Conservation (phyloP, 1,140 invertebrate genomes). For the Carcinoscorpius rotundicauda region DNA sequence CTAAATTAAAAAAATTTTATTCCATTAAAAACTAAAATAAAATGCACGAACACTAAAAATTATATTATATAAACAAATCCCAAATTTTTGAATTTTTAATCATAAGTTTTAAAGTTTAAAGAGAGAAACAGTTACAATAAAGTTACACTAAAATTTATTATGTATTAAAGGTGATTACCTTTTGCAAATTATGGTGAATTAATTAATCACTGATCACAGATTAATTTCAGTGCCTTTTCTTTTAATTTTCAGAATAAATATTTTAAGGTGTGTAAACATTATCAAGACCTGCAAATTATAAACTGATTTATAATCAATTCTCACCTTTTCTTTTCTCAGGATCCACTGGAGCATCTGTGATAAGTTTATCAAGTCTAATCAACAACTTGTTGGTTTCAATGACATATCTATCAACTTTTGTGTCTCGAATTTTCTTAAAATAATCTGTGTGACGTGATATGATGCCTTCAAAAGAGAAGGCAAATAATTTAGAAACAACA, state of each 20-base stretch:
- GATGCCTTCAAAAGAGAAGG: conserved; percentile 39
- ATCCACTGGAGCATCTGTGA: conserved; percentile 66
- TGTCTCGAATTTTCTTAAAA: conserved; percentile 60
- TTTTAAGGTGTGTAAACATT: too few species aligned
- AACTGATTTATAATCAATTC: background rate
- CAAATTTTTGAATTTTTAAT: too few species aligned
- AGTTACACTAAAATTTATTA: too few species aligned
- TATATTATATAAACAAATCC: too few species aligned
- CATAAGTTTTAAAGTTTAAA: too few species aligned
- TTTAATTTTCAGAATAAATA: background rate
- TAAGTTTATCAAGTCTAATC: conserved; percentile 82
- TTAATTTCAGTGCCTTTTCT: background rate
- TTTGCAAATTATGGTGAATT: background rate
- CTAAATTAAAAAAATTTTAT: too few species aligned
- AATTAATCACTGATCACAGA: background rate
- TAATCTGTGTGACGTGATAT: conserved; percentile 55
- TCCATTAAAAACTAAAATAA: too few species aligned
- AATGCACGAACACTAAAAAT: too few species aligned
- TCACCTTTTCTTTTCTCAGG: conserved; percentile 65
- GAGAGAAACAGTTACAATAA: too few species aligned
- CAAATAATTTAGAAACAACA: background rate
- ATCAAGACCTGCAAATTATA: too few species aligned
- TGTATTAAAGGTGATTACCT: too few species aligned
- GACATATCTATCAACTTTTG: conserved; percentile 69
- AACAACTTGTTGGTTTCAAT: conserved; percentile 91